Percentiles rank a stretch among this genome's conserved stretches.
phyloP scores from a whole-genome alignment of 2,113 vertebrate genomes.

The Sander lucioperca region DNA sequence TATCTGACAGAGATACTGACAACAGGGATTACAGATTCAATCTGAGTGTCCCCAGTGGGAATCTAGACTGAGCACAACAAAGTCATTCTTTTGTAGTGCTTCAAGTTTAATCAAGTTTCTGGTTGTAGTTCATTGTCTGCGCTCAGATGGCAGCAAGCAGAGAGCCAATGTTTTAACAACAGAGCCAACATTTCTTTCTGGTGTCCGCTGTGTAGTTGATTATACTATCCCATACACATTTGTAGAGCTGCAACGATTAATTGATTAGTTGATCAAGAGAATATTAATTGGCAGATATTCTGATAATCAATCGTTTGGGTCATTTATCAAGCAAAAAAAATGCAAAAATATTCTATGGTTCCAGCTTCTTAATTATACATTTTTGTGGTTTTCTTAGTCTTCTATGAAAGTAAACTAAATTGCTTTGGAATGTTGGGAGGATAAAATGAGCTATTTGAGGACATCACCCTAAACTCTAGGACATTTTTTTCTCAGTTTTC shows the following conservation, averaged over 20 bases:
- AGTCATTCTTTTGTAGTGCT: conserved; percentile 38
- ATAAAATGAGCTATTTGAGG: not conserved
- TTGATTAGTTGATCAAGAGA: not conserved
- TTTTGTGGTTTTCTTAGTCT: not conserved
- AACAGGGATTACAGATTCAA: conserved; percentile 42
- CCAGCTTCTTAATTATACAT: not conserved
- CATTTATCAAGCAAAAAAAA: conserved; percentile 12
- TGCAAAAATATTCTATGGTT: not conserved
- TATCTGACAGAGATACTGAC: conserved; percentile 30
- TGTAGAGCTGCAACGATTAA: not conserved
- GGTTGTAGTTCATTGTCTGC: conserved; percentile 20
- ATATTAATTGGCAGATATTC: conserved; percentile 11
- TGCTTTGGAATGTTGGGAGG: not conserved
- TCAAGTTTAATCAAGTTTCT: conserved; percentile 43
- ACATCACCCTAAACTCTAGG: not conserved
- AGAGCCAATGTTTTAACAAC: not conserved
- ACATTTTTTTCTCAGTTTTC: not conserved
- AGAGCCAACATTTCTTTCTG: conserved; percentile 3
- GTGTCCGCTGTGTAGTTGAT: conserved; percentile 19
- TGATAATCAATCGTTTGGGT: not conserved
- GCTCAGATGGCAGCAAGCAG: conserved; percentile 34
- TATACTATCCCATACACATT: conserved; percentile 2
- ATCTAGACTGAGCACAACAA: conserved; percentile 35
- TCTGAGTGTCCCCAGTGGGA: conserved; percentile 31
- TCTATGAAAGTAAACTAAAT: not conserved